These are phyloP conservation scores for Gryllus longicercus DNA, from an alignment of 2,888 invertebrate genomes.

Conservation along the genomic window DNA sequence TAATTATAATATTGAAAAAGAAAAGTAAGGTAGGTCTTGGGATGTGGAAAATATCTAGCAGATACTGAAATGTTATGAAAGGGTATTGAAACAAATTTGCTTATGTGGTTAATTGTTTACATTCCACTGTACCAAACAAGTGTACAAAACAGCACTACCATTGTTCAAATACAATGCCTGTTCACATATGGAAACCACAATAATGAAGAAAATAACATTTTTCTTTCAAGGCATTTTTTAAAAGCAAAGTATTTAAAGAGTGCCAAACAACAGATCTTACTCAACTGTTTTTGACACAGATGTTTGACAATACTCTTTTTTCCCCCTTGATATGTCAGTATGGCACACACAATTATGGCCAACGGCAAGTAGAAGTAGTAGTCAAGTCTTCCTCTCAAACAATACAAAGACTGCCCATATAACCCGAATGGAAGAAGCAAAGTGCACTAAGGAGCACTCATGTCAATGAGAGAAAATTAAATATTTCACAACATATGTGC, in stretches of 20 bases:
- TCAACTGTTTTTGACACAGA: background rate
- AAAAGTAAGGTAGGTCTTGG: too few species aligned
- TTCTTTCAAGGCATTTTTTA: conserved; percentile 28
- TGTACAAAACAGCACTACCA: conserved; percentile 37
- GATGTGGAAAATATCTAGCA: too few species aligned
- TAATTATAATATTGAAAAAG: too few species aligned
- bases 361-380: too few species aligned
- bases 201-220: conserved; percentile 22
- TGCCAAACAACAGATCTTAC: conserved; percentile 22
- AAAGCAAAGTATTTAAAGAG: conserved; percentile 22
- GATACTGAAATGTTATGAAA: too few species aligned
- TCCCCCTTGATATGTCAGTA: conserved; percentile 30
- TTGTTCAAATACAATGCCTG: conserved; percentile 30
- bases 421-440: conserved; percentile 31
- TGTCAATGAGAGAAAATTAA: conserved; percentile 22
- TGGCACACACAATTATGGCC: conserved; percentile 28
- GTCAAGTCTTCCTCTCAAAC: conserved; percentile 5
- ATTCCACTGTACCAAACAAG: conserved; percentile 37
- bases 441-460: conserved; percentile 19
- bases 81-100: background rate
- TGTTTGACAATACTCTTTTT: background rate
- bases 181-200: conserved; percentile 23
- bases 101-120: conserved; percentile 33
- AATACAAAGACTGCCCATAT: conserved; percentile 11
- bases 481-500: conserved; percentile 22